A percentile compares a stretch with the other conserved stretches of the same genome.
These are phyloP conservation scores for Nothoprocta perdicaria DNA, from an alignment of 2,113 vertebrate genomes.

Conservation along the genomic window DNA sequence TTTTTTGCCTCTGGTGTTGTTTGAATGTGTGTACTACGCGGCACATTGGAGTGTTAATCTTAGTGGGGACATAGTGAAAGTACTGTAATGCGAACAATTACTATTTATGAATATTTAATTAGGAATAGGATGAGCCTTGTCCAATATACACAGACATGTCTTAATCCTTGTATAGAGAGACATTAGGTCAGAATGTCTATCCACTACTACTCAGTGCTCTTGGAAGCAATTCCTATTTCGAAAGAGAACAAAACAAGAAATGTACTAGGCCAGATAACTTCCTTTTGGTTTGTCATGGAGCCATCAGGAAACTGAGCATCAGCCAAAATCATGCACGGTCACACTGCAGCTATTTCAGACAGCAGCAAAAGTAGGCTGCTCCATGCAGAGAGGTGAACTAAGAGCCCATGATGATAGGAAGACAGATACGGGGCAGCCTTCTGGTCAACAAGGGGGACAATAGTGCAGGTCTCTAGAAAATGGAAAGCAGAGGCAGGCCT, in stretches of 20 bases:
- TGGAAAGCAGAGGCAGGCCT: not conserved
- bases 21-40: not conserved
- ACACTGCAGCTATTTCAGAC: not conserved
- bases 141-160: not conserved
- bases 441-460: not conserved
- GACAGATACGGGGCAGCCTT: fast-evolving
- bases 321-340: not conserved
- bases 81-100: slow-evolving; percentile 22
- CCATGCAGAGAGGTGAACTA: fast-evolving
- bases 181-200: not conserved
- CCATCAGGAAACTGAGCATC: not conserved
- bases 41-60: not conserved
- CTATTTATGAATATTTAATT: slow-evolving; percentile 40
- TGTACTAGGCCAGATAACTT: not conserved
- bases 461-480: not conserved
- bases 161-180: not conserved
- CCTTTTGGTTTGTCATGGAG: not conserved
- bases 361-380: not conserved
- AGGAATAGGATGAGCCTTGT: not conserved
- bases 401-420: not conserved
- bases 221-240: not conserved
- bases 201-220: not conserved
- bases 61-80: not conserved
- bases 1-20: fast-evolving
- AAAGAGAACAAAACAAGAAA: not conserved